phyloP scores from a whole-genome alignment of 1,140 invertebrate genomes.

The Geopemphigus sp. region DNA sequence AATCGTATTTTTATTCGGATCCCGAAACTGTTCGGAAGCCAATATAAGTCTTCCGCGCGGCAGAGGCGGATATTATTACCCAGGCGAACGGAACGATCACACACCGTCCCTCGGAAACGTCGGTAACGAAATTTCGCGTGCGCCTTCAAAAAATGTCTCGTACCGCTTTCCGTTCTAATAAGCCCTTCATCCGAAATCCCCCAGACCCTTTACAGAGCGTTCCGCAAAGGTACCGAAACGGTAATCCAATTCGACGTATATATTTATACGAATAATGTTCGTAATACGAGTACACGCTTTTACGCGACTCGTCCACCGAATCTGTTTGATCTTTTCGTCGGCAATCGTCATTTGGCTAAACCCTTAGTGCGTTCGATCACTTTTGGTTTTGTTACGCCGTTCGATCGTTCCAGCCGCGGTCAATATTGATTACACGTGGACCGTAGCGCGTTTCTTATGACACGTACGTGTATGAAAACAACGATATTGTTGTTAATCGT shows the following conservation, averaged over 20 bases:
- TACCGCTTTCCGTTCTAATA: not conserved
- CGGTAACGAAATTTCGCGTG: not conserved
- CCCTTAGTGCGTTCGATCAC: too few species aligned
- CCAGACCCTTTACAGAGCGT: not conserved
- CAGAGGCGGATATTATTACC: not conserved
- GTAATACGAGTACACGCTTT: too few species aligned
- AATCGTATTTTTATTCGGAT: too few species aligned
- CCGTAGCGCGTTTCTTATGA: too few species aligned
- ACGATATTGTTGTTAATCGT: not conserved
- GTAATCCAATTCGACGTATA: not conserved
- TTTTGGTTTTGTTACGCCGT: too few species aligned
- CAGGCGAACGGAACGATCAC: not conserved
- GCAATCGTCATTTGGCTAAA: too few species aligned
- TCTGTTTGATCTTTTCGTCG: too few species aligned
- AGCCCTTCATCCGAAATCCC: not conserved
- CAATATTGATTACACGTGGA: too few species aligned
- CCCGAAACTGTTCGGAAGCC: not conserved
- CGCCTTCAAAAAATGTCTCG: too few species aligned
- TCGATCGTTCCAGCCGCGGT: too few species aligned
- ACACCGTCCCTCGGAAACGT: not conserved
- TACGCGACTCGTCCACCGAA: not conserved
- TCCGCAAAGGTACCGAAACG: not conserved
- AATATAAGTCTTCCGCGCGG: not conserved
- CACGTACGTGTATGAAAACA: too few species aligned
- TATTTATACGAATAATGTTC: not conserved